Base-by-base conservation (phyloP, 2,888 invertebrate genomes). In the Tribolium freemani region DNA sequence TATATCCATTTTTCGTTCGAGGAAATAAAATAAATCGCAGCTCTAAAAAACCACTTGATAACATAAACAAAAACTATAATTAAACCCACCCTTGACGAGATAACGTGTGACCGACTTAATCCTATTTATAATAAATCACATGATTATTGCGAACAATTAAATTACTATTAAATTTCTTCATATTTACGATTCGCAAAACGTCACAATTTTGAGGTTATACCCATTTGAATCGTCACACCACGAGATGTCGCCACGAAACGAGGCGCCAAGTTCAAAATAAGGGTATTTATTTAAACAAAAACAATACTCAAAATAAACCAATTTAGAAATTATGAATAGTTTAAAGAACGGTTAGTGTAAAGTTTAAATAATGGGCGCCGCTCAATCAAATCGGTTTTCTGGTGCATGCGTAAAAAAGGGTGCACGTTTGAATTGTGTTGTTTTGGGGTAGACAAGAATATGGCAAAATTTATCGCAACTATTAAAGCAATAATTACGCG, bases 401-500 rank as follows among this genome's bases (percentile, higher is more conserved):
- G 11, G 50, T 51, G 51, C 63, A 63, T 61, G 61, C 61, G 61
- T 61, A 31, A 46, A 51, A 38, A 48, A 16, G 57, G 50, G 44
- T 56, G 21, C 31, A 54, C 61, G 57, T 72, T 72, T 72, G 13
- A 68, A 71, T 67, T 69, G 69, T 38, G 38, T 38, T 38, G 38
- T 38, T 6, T 38, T 38, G 61, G 20, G 44, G 56, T 71, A 57
- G 69, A 30, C 20, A 38, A 51, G 54, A 67, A 21, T 83, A 94
- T 95, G 94, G 93, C 92, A 75, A 93, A 93, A 87, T 91, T 94
- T 77, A 87, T 95, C 76, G 94, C 94, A 0, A 93, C 93, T 0
- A 90, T 94, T 66, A 95, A 95, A 85, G 95, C 95, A 0, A 92
- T 95, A 74, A 89, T 95, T 13, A 96, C 95, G 0, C 88, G 96